Conservation (phyloP, 2,113 vertebrate genomes). For the Pionites leucogaster region DNA sequence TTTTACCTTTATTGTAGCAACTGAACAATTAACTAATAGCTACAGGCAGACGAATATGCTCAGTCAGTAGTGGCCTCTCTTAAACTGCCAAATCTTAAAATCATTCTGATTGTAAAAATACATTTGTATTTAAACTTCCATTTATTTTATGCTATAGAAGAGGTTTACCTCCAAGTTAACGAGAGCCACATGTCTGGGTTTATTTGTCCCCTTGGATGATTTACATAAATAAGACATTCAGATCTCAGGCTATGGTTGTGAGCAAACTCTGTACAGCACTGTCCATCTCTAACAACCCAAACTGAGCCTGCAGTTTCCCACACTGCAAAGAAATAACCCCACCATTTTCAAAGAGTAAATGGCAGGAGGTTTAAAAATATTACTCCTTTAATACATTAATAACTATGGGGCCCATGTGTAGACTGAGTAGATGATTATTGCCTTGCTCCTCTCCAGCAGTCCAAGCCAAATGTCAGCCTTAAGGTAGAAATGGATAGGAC, state of each 20-base stretch:
- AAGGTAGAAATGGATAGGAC: neutral
- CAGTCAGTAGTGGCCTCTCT: neutral
- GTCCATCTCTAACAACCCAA: neutral
- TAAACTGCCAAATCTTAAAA: neutral
- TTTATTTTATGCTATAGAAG: neutral
- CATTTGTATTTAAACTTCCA: neutral
- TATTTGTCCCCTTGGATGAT: neutral
- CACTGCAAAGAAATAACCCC: fast-evolving
- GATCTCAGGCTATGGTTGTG: neutral
- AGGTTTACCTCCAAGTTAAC: neutral
- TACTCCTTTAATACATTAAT: neutral
- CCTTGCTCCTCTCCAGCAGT: neutral
- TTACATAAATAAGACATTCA: neutral
- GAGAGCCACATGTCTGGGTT: neutral
- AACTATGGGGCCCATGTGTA: neutral
- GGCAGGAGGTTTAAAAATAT: neutral
- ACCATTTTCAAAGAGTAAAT: neutral
- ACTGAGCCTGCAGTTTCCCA: neutral
- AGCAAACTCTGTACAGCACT: neutral
- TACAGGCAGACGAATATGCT: neutral
- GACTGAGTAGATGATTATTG: neutral
- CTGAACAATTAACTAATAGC: neutral
- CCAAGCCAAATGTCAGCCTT: neutral
- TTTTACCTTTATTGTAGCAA: neutral
- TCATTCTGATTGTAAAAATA: neutral